Evolutionary conservation across 2,797 vertebrate genomes (phyloP), one percentile per base, ranked within the genome.

Genomic region (Botia almorhae): DNA sequence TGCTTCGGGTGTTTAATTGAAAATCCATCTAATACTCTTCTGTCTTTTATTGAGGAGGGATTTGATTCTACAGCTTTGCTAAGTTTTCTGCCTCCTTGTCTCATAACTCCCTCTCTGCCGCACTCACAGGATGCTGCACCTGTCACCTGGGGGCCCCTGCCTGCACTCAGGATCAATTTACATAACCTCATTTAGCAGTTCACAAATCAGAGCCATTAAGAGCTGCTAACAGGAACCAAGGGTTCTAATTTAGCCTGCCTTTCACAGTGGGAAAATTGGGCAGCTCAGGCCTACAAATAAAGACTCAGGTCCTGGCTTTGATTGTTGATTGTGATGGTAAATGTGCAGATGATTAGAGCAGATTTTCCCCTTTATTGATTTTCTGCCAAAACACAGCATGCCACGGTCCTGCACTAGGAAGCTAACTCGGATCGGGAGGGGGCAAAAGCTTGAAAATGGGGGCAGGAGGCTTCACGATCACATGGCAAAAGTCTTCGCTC

Each of bases 291-390:
- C 96, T 95, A 95, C 96, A 97, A 97, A 98, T 98, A 99, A 98
- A 99, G 97, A 96, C 95, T 94, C 96, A 98, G 97, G 98, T 98
- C 97, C 97, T 97, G 96, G 95, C 97, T 99, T 98, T 99, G 98
- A 99, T 99, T 99, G 97, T 99, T 99, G 97, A 99, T 99, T 99
- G 97, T 99, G 97, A 98, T 98, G 97, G 97, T 97, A 98, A 99
- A 99, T 98, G 97, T 99, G 98, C 97, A 95, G 97, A 98, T 99
- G 98, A 99, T 98, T 98, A 99, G 98, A 97, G 98, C 97, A 97
- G 95, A 97, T 96, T 95, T 95, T 96, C 93, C 95, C 95, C 93
- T 96, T 94, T 99, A 99, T 99, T 99, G 98, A 99, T 99, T 99
- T 98, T 96, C 96, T 98, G 97, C 96, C 97, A 99, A 97, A 98